Percentiles rank a stretch among this genome's conserved stretches.
Evolutionary conservation across 1,140 invertebrate genomes (phyloP).

Genomic region (Parapsyche elsis): DNA sequence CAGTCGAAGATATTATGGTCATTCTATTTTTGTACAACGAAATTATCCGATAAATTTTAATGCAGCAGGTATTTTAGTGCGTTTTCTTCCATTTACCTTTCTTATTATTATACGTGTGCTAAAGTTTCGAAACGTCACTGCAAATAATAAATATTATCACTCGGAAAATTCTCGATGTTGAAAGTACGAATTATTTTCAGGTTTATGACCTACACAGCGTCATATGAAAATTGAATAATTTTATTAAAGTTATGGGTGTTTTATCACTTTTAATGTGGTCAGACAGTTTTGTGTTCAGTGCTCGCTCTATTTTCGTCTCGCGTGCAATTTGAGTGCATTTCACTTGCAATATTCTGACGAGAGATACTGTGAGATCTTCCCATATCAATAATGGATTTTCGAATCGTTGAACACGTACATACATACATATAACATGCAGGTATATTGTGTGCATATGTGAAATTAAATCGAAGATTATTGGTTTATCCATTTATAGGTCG

Average conservation of each 20-base stretch:
- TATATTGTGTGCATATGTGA: neutral
- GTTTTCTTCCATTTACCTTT: too few species aligned
- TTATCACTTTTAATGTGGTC: neutral
- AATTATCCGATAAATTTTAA: too few species aligned
- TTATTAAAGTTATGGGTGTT: neutral
- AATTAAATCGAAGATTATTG: neutral
- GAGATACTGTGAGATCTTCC: neutral
- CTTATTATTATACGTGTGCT: too few species aligned
- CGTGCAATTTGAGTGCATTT: constrained; percentile 18
- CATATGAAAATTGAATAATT: too few species aligned
- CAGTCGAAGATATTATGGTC: too few species aligned
- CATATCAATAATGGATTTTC: neutral
- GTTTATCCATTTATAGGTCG: neutral
- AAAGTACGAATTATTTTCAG: too few species aligned
- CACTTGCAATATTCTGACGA: neutral
- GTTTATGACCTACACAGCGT: too few species aligned
- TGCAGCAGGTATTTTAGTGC: too few species aligned
- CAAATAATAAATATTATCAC: too few species aligned
- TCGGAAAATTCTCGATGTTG: too few species aligned
- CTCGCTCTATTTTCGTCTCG: neutral
- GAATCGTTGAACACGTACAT: neutral
- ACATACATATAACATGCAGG: neutral
- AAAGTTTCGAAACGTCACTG: too few species aligned
- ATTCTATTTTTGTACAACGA: too few species aligned
- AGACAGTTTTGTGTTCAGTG: constrained; percentile 6